Evolutionary conservation across 1,140 invertebrate species (phyloP), one percentile per base, ranked within the genome.

Genomic region (Monomorium pharaonis): DNA sequence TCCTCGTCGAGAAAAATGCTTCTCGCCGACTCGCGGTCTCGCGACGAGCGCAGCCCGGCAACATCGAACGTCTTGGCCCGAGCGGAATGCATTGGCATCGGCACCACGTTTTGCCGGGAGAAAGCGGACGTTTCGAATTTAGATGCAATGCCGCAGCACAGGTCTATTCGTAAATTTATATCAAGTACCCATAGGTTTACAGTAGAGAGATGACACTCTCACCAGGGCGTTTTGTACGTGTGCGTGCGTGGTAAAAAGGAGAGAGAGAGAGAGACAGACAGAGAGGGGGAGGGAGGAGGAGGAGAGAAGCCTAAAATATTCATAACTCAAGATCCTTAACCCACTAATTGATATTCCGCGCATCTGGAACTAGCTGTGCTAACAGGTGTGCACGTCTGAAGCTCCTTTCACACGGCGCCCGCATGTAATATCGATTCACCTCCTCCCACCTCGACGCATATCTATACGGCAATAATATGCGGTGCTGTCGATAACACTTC

Each of bases 321-420:
- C 91, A 92, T 92, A 90, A 88, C 88, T 78, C 88, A 77, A 83
- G 87, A 91, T 90, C 90, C 85, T 88, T 85, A 84, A 80, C 86
- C 84, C 85, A 86, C 86, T 91, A 92, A 92, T 92, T 91, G 89
- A 92, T 92, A 92, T 91, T 90, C 90, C 90, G 81, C 76, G 85
- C 91, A 88, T 91, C 90, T 91, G 91, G 87, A 89, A 88, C 75
- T 88, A 67, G 58, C 75, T 56, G 42, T 62, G 62, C 90, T 90
- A 92, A 92, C 91, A 92, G 91, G 91, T 92, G 91, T 88, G 87
- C 85, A 21, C 49, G 62, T 65, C 42, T 86, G 65, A 62, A 42
- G 69, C 77, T 42, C 56, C 85, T 67, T 86, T 76, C 67, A 81
- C 62, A 72, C 62, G 21, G 44, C 30, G 49, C 2, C 51, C 42